These are phyloP conservation scores for Athene cunicularia DNA, from an alignment of 2,113 vertebrate genomes.

Conservation along the genomic window DNA sequence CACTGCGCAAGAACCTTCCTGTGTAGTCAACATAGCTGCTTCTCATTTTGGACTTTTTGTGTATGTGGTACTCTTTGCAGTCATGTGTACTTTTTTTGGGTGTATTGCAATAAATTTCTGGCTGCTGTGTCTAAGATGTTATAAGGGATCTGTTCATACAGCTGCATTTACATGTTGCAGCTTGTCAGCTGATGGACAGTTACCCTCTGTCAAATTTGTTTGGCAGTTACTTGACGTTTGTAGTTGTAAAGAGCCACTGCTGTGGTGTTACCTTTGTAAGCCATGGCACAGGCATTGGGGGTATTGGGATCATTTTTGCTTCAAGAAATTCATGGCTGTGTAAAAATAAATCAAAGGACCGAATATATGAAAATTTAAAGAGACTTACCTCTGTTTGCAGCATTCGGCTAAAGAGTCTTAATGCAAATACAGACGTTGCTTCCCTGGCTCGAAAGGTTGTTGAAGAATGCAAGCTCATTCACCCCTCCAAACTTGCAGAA, in stretches of 20 bases:
- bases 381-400: constrained; percentile 70
- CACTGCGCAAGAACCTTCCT: background rate
- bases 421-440: constrained; percentile 88
- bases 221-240: background rate
- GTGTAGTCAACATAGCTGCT: background rate
- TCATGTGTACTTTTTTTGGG: background rate
- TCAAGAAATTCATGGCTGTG: background rate
- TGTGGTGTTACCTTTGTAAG: background rate
- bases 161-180: background rate
- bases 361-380: background rate
- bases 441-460: constrained; percentile 94
- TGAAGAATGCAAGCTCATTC: constrained; percentile 95
- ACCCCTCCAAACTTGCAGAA: constrained; percentile 87
- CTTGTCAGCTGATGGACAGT: background rate
- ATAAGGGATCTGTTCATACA: background rate
- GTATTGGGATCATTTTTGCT: background rate
- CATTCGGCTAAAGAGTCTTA: constrained; percentile 95
- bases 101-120: background rate
- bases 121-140: background rate
- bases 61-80: background rate
- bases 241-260: background rate
- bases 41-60: background rate
- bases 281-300: background rate
- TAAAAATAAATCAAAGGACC: background rate
- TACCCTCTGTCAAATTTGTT: background rate